Base-by-base conservation (phyloP, 2,113 vertebrate species). In the Phalacrocorax aristotelis region DNA sequence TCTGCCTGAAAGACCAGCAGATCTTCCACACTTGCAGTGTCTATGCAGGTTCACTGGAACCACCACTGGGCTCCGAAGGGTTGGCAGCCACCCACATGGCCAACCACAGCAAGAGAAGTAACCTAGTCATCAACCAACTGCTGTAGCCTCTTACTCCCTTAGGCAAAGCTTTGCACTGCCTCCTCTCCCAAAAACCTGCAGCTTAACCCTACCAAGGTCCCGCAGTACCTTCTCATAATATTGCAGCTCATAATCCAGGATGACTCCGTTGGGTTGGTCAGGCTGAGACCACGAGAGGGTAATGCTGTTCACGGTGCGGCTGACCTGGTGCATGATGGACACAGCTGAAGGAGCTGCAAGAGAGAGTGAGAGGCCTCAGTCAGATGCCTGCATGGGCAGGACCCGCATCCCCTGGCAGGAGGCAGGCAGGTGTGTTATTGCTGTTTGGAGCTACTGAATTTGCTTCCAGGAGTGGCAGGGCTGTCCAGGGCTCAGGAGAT, bases 271-370 rank as follows among this genome's bases (percentile, higher is more conserved):
- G 95, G 99, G 99, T 91, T 99, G 99, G 97, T 99, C 99, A 0
- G 99, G 99, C 93, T 99, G 99, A 44, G 99, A 99, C 99, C 99
- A 99, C 2, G 99, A 99, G 71, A 99, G 97, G 21, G 99, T 99
- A 93, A 99, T 99, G 98, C 99, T 99, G 97, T 98, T 98, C 72
- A 99, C 98, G 0, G 98, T 98, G 78, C 99, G 98, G 97, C 98
- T 99, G 74, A 99, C 99, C 97, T 99, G 99, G 91, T 99, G 99
- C 98, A 99, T 99, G 97, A 99, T 99, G 97, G 99, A 99, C 79
- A 99, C 99, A 0, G 98, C 97, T 2, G 99, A 99, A 1, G 99
- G 99, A 49, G 99, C 99, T 99, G 97, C 1, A 98, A 98, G 82
- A 92, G 90, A 98, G 57, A 96, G 75, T 15, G 3, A 29, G 40